Conservation (phyloP, 2,113 vertebrate genomes). For the Pungitius pungitius region DNA sequence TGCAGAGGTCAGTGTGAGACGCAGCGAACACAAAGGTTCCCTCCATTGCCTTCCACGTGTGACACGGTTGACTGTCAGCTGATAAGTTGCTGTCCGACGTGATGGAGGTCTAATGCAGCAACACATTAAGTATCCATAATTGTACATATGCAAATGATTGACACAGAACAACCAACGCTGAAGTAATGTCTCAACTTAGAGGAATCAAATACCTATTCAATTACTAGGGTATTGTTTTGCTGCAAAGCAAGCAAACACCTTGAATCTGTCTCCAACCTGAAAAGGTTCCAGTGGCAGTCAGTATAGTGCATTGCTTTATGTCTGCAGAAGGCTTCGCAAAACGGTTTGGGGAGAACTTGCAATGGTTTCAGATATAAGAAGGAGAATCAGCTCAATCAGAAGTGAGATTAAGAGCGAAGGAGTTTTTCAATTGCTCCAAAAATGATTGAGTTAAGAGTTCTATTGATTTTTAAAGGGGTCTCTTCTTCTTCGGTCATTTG, state of each 20-base stretch:
- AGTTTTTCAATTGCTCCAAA: neutral
- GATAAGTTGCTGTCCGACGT: neutral
- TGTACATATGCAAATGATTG: neutral
- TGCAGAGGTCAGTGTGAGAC: conserved; percentile 87
- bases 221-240: neutral
- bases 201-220: neutral
- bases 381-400: neutral
- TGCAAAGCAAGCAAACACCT: too few relatives aligned
- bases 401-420: neutral
- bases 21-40: neutral
- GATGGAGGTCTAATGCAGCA: neutral
- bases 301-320: neutral
- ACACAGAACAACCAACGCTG: neutral
- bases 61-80: neutral
- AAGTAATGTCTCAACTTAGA: neutral
- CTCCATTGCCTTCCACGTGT: too few relatives aligned
- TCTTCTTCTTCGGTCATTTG: too few relatives aligned
- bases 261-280: neutral
- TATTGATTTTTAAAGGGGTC: too few relatives aligned
- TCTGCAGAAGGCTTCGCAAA: neutral
- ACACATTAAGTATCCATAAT: neutral
- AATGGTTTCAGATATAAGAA: neutral
- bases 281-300: neutral
- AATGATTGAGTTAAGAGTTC: too few relatives aligned
- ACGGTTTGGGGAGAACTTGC: neutral